Evolutionary conservation across 1,140 invertebrate genomes (phyloP).

Genomic region (Spodoptera litura): DNA sequence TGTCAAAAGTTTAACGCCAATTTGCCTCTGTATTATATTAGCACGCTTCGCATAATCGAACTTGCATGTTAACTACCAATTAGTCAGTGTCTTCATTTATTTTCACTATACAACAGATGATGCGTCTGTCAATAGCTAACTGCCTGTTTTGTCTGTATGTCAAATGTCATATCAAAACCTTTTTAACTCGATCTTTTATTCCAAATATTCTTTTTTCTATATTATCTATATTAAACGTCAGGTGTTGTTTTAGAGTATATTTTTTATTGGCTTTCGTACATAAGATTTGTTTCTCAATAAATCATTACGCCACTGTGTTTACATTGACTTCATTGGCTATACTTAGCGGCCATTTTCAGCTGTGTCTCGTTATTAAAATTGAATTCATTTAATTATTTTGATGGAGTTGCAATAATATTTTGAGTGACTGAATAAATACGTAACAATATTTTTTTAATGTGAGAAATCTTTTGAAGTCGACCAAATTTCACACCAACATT

Average conservation of each 20-base stretch:
- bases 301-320: not conserved
- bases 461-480: not conserved
- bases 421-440: not conserved
- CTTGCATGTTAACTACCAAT: constrained; percentile 52
- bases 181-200: not conserved
- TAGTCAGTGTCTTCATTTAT: constrained; percentile 56
- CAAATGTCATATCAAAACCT: constrained; percentile 44
- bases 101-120: constrained; percentile 38
- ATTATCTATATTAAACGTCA: not conserved
- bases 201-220: constrained; percentile 15
- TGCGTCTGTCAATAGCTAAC: constrained; percentile 47
- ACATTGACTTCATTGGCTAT: constrained; percentile 11
- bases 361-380: not conserved
- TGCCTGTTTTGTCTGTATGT: constrained; percentile 47
- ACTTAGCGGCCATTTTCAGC: not conserved
- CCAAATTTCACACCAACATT: not conserved
- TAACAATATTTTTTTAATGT: not conserved
- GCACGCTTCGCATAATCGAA: constrained; percentile 48
- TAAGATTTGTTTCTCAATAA: not conserved
- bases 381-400: not conserved
- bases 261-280: not conserved
- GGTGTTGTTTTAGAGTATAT: not conserved
- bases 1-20: constrained; percentile 52
- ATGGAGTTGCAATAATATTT: not conserved
- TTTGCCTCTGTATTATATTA: constrained; percentile 51